Percentiles rank a stretch among this genome's conserved stretches.
Evolutionary conservation across 2,113 vertebrate species (phyloP).

Genomic region (Pardalotus punctatus): DNA sequence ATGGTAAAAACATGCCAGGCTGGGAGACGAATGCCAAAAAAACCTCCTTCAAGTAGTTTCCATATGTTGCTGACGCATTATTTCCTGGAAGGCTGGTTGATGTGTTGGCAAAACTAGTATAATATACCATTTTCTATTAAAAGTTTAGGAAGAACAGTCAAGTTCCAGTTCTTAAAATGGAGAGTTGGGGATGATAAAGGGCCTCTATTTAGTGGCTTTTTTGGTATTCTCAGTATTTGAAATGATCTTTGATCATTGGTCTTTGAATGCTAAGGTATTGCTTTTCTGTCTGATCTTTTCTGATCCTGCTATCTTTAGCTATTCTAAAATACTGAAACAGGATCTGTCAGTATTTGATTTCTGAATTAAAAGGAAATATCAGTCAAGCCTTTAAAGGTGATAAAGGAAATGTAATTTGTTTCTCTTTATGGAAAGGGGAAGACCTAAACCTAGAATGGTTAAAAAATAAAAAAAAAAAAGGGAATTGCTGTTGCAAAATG

Average conservation of each 20-base stretch:
- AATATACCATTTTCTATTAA: not conserved
- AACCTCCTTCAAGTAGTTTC: not conserved
- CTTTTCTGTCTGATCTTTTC: not conserved
- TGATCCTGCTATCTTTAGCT: not conserved
- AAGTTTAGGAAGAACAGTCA: not conserved
- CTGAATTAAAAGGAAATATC: not conserved
- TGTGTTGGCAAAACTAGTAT: not conserved
- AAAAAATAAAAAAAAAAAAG: not conserved
- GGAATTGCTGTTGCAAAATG: not conserved
- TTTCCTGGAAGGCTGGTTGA: conserved; percentile 13
- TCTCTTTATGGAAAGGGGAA: not conserved
- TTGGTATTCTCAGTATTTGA: not conserved
- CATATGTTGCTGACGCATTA: not conserved
- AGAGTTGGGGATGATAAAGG: not conserved
- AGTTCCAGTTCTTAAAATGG: not conserved
- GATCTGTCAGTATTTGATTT: not conserved
- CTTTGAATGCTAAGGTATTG: not conserved
- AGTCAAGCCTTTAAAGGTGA: not conserved
- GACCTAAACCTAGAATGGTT: not conserved
- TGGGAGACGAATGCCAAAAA: not conserved
- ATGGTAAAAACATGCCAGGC: not conserved
- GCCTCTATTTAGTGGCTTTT: not conserved
- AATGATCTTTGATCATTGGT: not conserved
- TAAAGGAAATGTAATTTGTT: not conserved
- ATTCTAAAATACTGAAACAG: not conserved